These are phyloP conservation scores for Heliconius cydno DNA, from an alignment of 2,888 invertebrate species.

Conservation along the genomic window DNA sequence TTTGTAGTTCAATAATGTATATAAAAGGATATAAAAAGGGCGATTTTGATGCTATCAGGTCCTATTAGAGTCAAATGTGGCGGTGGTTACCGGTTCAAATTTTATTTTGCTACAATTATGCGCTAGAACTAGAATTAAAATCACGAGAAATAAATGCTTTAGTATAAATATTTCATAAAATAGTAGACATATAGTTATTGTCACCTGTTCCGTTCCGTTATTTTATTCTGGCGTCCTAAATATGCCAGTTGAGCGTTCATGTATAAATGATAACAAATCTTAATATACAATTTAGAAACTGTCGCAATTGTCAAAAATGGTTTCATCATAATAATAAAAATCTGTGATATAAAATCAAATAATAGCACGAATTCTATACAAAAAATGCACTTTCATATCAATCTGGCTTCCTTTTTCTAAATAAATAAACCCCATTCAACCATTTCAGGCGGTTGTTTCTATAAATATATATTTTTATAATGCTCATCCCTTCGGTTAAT, in stretches of 20 bases:
- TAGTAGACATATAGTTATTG: not conserved
- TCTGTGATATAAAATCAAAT: not conserved
- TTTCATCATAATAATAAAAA: no score
- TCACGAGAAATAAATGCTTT: not conserved
- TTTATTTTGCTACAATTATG: not conserved
- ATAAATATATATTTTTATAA: constrained; percentile 1
- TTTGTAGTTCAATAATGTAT: constrained; percentile 6
- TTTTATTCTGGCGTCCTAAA: no score
- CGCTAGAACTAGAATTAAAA: not conserved
- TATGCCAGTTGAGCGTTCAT: no score
- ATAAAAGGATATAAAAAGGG: not conserved
- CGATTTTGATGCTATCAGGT: not conserved
- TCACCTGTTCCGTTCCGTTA: no score
- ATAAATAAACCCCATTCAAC: constrained; percentile 5
- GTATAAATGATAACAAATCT: no score
- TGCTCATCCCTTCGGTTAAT: constrained; percentile 26
- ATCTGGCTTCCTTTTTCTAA: not conserved
- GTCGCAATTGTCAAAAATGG: no score
- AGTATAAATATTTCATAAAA: no score
- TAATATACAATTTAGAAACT: no score
- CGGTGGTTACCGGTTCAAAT: not conserved
- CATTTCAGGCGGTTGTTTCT: not conserved
- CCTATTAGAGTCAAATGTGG: not conserved
- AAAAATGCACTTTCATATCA: not conserved
- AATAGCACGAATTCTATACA: not conserved